Evolutionary conservation across 2,113 vertebrate species (phyloP).

Genomic region (Pseudorasbora parva): DNA sequence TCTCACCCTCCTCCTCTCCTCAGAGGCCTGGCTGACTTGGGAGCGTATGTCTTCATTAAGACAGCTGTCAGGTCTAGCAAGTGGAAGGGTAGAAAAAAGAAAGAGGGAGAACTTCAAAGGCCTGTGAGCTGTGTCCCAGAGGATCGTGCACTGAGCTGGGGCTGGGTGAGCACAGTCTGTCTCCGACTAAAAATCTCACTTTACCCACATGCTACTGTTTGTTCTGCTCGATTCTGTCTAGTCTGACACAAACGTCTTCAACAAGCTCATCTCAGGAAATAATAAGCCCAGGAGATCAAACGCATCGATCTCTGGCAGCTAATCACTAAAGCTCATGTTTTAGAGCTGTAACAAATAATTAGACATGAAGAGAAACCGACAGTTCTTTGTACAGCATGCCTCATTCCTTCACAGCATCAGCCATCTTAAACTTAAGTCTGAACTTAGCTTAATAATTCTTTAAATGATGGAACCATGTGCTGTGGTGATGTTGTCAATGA

Average conservation of each 20-base stretch:
- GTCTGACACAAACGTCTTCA: constrained; percentile 47
- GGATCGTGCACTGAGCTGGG: constrained; percentile 47
- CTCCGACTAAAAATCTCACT: constrained; percentile 42
- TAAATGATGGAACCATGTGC: background rate
- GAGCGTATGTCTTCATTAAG: constrained; percentile 62
- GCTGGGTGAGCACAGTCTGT: constrained; percentile 47
- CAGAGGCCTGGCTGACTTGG: constrained; percentile 48
- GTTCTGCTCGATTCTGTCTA: constrained; percentile 13
- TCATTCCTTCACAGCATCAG: constrained; percentile 20
- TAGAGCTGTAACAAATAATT: constrained; percentile 40
- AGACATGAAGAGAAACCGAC: constrained; percentile 23
- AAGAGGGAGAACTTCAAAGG: constrained; percentile 56
- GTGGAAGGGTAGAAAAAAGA: constrained; percentile 46
- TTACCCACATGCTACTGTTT: constrained; percentile 21
- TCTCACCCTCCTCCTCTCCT: constrained; percentile 35
- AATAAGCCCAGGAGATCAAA: constrained; percentile 43
- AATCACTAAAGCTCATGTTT: constrained; percentile 28
- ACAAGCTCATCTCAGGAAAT: constrained; percentile 32
- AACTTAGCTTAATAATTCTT: background rate
- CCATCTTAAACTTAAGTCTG: background rate
- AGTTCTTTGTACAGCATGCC: constrained; percentile 6
- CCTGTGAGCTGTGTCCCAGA: constrained; percentile 43
- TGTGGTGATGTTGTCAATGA: too few relatives aligned
- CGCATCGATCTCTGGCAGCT: constrained; percentile 40
- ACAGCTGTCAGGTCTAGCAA: constrained; percentile 61